A percentile compares a stretch with the other conserved stretches of the same genome.
Evolutionary conservation across 2,888 invertebrate species (phyloP).

Genomic region (Polyommatus iphigenia): DNA sequence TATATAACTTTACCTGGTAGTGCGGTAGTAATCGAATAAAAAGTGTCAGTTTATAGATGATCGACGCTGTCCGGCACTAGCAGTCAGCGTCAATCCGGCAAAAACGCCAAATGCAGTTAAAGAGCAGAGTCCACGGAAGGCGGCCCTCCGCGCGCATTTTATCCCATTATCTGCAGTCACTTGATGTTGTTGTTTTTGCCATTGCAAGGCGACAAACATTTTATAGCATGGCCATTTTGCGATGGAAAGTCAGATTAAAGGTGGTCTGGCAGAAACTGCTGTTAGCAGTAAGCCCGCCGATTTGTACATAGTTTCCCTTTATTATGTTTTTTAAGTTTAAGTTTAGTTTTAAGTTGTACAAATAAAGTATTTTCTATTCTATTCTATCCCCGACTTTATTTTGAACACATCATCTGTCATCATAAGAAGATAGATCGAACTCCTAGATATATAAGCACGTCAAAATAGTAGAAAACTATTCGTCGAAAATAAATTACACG

Average conservation of each 20-base stretch:
- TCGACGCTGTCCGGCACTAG: constrained; percentile 28
- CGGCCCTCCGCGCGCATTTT: constrained; percentile 44
- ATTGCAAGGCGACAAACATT: neutral
- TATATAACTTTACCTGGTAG: neutral
- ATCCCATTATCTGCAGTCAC: constrained; percentile 50
- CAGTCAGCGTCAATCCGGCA: constrained; percentile 28
- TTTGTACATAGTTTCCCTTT: too few relatives aligned
- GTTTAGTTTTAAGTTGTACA: too few relatives aligned
- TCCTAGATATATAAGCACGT: too few relatives aligned
- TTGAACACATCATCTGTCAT: too few relatives aligned
- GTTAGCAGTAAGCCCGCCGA: too few relatives aligned
- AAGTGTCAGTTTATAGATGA: constrained; percentile 21
- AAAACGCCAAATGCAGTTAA: constrained; percentile 45
- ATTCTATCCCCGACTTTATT: neutral
- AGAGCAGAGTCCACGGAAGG: constrained; percentile 59
- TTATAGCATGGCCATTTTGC: neutral
- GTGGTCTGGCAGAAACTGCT: too few relatives aligned
- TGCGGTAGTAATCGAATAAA: neutral
- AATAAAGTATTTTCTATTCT: too few relatives aligned
- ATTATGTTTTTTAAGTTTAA: too few relatives aligned
- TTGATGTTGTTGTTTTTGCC: constrained; percentile 35
- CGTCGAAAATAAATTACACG: too few relatives aligned
- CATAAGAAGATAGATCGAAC: too few relatives aligned
- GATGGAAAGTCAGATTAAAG: too few relatives aligned
- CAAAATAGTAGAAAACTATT: too few relatives aligned